Base-by-base conservation (phyloP, 2,888 invertebrate genomes). In the Cotesia congregata region DNA sequence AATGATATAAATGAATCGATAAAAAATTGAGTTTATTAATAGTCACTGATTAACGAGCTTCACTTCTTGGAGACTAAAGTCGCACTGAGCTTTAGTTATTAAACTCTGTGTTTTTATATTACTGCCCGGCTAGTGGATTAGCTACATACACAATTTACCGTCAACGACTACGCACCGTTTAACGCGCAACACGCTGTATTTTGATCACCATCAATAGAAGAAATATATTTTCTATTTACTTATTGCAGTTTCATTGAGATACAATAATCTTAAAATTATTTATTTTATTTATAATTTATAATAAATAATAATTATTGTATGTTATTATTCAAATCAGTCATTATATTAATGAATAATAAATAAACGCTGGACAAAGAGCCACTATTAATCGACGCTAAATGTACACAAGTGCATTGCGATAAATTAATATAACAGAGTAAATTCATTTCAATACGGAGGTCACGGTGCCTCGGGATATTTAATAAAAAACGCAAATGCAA, bases 171-270 rank as follows among this genome's bases (percentile, higher is more conserved):
- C 87, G 85, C 85, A 85, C 60, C 74, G 69, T 67, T 75, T 41
- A 74, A 65, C 78, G 85, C 86, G 85, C 86, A 86, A 82, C 88
- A 88, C 88, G 88, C 83, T 83, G 62, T 75, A 50, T 75, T 39
- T 67, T 60, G 67, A 75, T 76, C 68, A 78, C 76, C 79, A 80
- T 79, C 77, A 72, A 50, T 12, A 50, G 12, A 50, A 30, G 3
- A 30, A 30, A 30, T 30, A 30, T 30, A 30, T 30, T 30, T 30
- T 76, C 72, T 59, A 60, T 60, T 73, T 50, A 30, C 50, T 50
- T 9, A 12, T 12, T 9, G 1, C 12, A 50, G 12, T 9, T 12
- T 12, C 50, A 50, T 50, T 50, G 3, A 50, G 12, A 12, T 50
- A 30, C 2, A 30, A 30, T 30, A 3, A 30, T 30, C 30, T 30